Conservation (phyloP, 2,888 invertebrate species). For the Euphydryas editha region DNA sequence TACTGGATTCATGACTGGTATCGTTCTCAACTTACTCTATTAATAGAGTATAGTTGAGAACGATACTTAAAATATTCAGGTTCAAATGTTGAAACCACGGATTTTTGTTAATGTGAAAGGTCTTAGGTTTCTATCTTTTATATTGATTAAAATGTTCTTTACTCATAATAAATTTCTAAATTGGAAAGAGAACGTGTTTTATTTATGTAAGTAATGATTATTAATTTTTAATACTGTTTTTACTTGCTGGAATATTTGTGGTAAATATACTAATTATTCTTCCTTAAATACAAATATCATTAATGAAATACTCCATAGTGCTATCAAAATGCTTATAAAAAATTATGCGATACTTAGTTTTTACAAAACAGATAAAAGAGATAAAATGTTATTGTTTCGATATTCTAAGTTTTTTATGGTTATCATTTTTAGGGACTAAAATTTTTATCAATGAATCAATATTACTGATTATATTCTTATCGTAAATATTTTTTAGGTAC, state of each 20-base stretch:
- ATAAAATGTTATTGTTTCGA: too few species aligned
- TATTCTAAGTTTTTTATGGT: not conserved
- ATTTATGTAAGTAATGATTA: too few species aligned
- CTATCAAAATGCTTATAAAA: too few species aligned
- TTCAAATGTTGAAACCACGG: not conserved
- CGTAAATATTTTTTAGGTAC: not conserved
- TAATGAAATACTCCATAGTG: too few species aligned
- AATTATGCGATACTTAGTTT: too few species aligned
- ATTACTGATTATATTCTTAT: not conserved
- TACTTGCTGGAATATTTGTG: too few species aligned
- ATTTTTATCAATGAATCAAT: not conserved
- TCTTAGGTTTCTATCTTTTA: not conserved
- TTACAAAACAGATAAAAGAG: too few species aligned
- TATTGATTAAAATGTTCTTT: not conserved
- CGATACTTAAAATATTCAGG: not conserved
- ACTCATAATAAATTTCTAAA: not conserved
- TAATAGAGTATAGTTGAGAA: not conserved
- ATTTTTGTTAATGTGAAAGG: not conserved
- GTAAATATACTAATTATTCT: too few species aligned
- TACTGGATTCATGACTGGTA: not conserved
- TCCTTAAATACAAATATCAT: too few species aligned
- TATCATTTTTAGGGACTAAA: too few species aligned
- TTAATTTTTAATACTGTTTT: too few species aligned
- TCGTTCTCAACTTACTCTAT: not conserved
- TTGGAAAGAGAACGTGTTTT: not conserved